These are phyloP conservation scores for Rhombomys opimus DNA, from an alignment of 2,113 vertebrate genomes.

Conservation along the genomic window DNA sequence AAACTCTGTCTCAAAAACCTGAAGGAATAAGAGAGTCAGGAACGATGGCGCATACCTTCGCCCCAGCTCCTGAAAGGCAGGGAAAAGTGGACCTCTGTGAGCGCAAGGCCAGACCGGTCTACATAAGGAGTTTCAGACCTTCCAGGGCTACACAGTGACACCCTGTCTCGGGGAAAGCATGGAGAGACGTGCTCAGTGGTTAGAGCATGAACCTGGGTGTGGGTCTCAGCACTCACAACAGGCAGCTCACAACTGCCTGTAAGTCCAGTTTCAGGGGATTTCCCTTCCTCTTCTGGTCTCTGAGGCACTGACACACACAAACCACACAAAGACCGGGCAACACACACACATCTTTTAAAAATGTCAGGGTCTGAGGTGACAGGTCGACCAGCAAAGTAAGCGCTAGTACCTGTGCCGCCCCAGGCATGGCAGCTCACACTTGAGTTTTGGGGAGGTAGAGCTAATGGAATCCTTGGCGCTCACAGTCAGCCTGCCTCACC, in stretches of 20 bases:
- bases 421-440: background rate
- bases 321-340: background rate
- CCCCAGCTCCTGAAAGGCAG: background rate
- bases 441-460: background rate
- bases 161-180: background rate
- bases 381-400: background rate
- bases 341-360: background rate
- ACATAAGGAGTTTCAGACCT: background rate
- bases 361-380: background rate
- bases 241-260: no score
- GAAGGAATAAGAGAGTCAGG: no score
- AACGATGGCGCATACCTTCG: background rate
- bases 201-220: background rate
- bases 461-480: no score
- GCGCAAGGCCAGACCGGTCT: background rate
- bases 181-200: background rate
- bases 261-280: background rate
- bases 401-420: background rate
- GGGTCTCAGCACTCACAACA: background rate
- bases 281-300: background rate
- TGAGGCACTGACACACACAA: background rate
- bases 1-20: no score
- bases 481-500: background rate
- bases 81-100: background rate
- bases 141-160: background rate